Conservation (phyloP, 2,888 invertebrate genomes). For the Drosophila planitibia region DNA sequence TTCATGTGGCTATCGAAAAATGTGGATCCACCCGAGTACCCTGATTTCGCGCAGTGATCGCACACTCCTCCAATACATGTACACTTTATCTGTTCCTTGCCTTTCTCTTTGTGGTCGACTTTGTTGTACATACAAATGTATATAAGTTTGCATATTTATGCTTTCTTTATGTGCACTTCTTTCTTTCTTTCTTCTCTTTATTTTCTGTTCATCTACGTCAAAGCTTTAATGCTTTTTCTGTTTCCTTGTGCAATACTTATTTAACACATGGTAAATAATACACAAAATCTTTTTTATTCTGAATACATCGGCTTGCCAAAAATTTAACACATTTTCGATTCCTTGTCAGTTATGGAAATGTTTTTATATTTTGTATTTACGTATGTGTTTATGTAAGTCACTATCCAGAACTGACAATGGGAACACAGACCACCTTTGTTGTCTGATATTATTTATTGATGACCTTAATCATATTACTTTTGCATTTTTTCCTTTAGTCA, state of each 20-base stretch:
- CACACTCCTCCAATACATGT: background rate
- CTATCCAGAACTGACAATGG: background rate
- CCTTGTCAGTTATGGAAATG: background rate
- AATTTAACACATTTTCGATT: background rate
- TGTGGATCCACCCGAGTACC: background rate
- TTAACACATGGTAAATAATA: background rate
- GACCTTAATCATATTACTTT: background rate
- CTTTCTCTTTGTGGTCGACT: background rate
- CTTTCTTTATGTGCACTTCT: background rate
- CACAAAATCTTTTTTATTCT: background rate
- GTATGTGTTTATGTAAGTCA: background rate
- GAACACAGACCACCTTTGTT: background rate
- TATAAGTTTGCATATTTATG: background rate
- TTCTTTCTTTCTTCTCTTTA: constrained; percentile 1
- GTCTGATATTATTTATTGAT: background rate
- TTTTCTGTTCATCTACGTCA: constrained; percentile 1
- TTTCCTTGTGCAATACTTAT: constrained; percentile 5
- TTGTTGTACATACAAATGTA: background rate
- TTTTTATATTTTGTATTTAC: background rate
- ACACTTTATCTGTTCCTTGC: background rate
- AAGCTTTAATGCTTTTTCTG: background rate
- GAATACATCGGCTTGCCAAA: background rate
- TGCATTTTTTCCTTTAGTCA: background rate
- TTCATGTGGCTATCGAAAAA: background rate
- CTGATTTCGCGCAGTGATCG: background rate